Evolutionary conservation across 92 coral and sea anemone genomes (phyloP).

Genomic region (Montipora capitata): DNA sequence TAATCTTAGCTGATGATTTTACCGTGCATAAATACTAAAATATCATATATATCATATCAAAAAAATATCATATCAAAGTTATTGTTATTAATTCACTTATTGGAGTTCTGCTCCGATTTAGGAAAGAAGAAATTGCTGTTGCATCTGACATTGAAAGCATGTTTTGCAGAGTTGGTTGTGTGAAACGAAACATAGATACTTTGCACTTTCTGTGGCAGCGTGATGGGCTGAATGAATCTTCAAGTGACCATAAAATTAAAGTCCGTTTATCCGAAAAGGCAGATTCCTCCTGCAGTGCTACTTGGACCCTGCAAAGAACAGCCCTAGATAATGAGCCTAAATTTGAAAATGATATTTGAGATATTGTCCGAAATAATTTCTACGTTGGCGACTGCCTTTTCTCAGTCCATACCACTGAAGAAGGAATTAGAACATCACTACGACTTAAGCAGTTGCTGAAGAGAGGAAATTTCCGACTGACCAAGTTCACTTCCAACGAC

Average conservation of each 20-base stretch:
- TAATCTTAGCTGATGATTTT: no score
- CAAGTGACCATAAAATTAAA: slow-evolving; percentile 63
- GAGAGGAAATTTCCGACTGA: slow-evolving; percentile 67
- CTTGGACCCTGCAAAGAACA: slow-evolving; percentile 54
- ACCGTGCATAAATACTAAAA: no score
- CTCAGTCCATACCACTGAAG: slow-evolving; percentile 51
- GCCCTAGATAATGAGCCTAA: slow-evolving; percentile 28
- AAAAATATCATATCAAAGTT: no score
- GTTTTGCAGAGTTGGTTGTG: slow-evolving; percentile 68
- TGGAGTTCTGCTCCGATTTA: slow-evolving; percentile 64
- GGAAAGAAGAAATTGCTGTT: slow-evolving; percentile 65
- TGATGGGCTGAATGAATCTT: slow-evolving; percentile 46
- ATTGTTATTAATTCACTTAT: slow-evolving; percentile 37
- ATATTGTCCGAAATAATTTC: slow-evolving; percentile 32
- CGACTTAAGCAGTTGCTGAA: slow-evolving; percentile 45
- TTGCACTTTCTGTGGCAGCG: slow-evolving; percentile 69
- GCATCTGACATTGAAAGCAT: slow-evolving; percentile 69
- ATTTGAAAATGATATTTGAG: slow-evolving; percentile 52
- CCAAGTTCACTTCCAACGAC: slow-evolving; percentile 67
- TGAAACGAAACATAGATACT: slow-evolving; percentile 46
- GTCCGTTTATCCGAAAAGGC: slow-evolving; percentile 63
- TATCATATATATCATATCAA: no score
- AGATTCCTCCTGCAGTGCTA: slow-evolving; percentile 64
- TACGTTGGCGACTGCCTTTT: slow-evolving; percentile 64
- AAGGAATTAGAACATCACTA: slow-evolving; percentile 30